Percentiles rank a stretch among this genome's conserved stretches.
Evolutionary conservation across 2,888 invertebrate genomes (phyloP).

Genomic region (Cosmorhoe ocellata): DNA sequence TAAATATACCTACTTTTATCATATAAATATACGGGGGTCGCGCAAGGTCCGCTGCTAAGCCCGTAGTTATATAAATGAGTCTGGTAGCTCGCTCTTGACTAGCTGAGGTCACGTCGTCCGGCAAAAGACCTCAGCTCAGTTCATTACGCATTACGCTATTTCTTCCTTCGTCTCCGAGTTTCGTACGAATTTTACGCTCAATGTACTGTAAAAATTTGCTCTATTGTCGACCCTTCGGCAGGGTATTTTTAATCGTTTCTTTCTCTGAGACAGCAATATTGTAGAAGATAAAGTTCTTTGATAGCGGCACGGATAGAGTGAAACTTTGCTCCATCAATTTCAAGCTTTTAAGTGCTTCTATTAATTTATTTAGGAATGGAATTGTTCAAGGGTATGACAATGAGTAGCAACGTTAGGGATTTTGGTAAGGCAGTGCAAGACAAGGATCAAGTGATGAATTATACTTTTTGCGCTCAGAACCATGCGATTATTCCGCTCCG

Average conservation of each 20-base stretch:
- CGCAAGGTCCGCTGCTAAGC: conserved; percentile 35
- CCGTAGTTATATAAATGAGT: conserved; percentile 36
- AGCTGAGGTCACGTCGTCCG: conserved; percentile 38
- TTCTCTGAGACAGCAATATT: conserved; percentile 34
- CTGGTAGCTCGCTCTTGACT: conserved; percentile 38
- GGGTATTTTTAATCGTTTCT: conserved; percentile 43
- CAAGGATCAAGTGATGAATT: conserved; percentile 77
- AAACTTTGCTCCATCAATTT: conserved; percentile 12
- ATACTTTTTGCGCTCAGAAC: conserved; percentile 72
- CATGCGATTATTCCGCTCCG: conserved; percentile 72
- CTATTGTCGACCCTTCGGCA: conserved; percentile 42
- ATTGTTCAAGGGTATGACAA: conserved; percentile 51
- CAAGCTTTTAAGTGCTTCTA: conserved; percentile 10
- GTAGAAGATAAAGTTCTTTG: conserved; percentile 27
- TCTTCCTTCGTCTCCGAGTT: conserved; percentile 43
- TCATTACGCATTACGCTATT: conserved; percentile 58
- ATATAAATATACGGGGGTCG: conserved; percentile 32
- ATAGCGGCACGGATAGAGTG: conserved; percentile 9
- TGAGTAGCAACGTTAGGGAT: conserved; percentile 44
- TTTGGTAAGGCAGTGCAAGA: conserved; percentile 57
- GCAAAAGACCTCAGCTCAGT: conserved; percentile 50
- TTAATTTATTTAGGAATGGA: background rate
- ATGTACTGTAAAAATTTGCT: conserved; percentile 55
- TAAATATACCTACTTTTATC: conserved; percentile 34
- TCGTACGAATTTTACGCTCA: conserved; percentile 51